Percentiles rank a stretch among this genome's conserved stretches.
phyloP scores from a whole-genome alignment of 2,113 vertebrate species.

The Heloderma charlesbogerti region DNA sequence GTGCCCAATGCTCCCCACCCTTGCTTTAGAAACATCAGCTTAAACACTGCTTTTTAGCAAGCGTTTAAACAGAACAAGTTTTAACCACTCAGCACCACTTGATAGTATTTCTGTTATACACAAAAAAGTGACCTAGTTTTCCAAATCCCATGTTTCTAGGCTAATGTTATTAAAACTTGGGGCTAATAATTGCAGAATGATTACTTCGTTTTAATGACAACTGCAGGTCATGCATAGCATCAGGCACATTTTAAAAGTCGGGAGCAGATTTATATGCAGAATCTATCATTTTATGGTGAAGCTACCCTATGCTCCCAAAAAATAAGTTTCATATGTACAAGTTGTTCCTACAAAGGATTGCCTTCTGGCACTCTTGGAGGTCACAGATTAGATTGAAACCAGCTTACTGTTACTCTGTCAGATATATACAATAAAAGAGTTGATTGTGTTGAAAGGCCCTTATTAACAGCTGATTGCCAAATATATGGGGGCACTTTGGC shows the following conservation, averaged over 20 bases:
- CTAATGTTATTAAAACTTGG: neutral
- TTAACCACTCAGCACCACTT: no score
- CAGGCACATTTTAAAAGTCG: constrained; percentile 22
- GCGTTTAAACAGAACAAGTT: no score
- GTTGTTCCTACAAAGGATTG: constrained; percentile 64
- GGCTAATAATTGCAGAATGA: neutral
- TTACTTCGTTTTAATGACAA: neutral
- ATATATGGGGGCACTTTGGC: constrained; percentile 52
- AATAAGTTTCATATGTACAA: constrained; percentile 63
- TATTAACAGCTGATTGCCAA: constrained; percentile 51
- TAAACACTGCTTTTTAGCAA: no score
- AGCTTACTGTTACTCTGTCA: constrained; percentile 45
- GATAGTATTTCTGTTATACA: neutral
- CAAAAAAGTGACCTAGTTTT: neutral
- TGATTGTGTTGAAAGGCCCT: constrained; percentile 59
- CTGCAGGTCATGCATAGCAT: neutral
- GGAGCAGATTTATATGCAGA: constrained; percentile 59
- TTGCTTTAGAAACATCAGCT: no score
- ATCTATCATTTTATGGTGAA: constrained; percentile 42
- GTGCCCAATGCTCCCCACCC: no score
- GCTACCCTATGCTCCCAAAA: constrained; percentile 53
- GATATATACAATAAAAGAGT: constrained; percentile 65
- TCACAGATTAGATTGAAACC: constrained; percentile 57
- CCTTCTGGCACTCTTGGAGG: constrained; percentile 67
- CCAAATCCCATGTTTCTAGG: neutral